Evolutionary conservation across 2,888 invertebrate species (phyloP), one percentile per base, ranked within the genome.

Genomic region (Lasioglossum oenotherae): DNA sequence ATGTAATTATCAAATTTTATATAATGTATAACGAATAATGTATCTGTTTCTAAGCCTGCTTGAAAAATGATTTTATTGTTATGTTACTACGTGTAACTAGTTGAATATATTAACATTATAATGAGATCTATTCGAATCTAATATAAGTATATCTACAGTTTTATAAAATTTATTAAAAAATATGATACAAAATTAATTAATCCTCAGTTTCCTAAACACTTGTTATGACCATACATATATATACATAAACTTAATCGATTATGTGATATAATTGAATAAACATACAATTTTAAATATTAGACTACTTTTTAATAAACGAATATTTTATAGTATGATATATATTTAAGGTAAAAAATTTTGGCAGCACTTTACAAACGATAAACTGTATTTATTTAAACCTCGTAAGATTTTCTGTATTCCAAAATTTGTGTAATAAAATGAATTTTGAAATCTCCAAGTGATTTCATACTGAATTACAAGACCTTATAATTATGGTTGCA

Each of bases 401-500:
- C 71, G 38, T 69, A 19, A 84, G 79, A 80, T 72, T 74, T 84
- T 44, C 69, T 87, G 84, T 87, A 84, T 80, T 87, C 73, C 16
- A 41, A 75, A 75, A 67, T 87, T 84, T 87, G 71, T 87, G 69
- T 77, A 88, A 87, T 87, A 88, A 88, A 88, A 67, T 69, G 35
- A 60, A 75, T 53, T 64, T 67, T 74, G 35, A 64, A 83, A 19
- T 78, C 38, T 75, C 14, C 14, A 67, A 31, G 19, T 74, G 41
- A 74, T 78, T 64, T 46, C 46, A 69, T 76, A 60, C n/a, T 41
- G 23, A 35, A 73, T 27, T 57, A 69, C 31, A 31, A 46, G 23
- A 41, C 19, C 60, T 23, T 23, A 35, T 57, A 12, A 78, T 49
- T 73, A 49, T 19, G 3, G 31, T 49, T 74, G 23, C 23, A 49